Conservation (phyloP, 1,140 invertebrate genomes). For the Pectinophora gossypiella region DNA sequence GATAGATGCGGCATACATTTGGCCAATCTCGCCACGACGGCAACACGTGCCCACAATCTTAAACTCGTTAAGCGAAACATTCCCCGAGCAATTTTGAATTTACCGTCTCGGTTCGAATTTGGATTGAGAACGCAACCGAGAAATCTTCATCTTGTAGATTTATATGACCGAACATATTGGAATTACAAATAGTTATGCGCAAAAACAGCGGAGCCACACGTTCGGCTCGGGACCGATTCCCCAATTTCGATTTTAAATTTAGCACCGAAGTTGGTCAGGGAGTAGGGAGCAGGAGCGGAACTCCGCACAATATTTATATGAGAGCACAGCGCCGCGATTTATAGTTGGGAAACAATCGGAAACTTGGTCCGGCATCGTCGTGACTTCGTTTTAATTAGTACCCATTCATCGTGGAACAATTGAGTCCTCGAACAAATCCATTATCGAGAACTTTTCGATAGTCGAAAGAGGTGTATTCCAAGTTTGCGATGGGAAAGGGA, state of each 20-base stretch:
- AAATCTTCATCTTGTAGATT: constrained; percentile 24
- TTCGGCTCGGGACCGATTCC: constrained; percentile 25
- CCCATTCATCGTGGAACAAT: constrained; percentile 72
- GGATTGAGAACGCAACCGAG: constrained; percentile 14
- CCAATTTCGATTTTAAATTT: constrained; percentile 64
- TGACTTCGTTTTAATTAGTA: constrained; percentile 73
- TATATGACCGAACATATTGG: constrained; percentile 14
- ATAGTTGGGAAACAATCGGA: constrained; percentile 65
- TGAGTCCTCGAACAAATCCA: constrained; percentile 65
- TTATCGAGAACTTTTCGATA: constrained; percentile 70
- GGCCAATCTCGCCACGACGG: constrained; percentile 45
- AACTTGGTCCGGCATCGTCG: constrained; percentile 59
- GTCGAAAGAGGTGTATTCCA: constrained; percentile 63
- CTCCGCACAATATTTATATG: constrained; percentile 60
- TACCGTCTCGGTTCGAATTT: constrained; percentile 27
- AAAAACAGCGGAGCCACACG: constrained; percentile 28
- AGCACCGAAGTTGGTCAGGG: constrained; percentile 48
- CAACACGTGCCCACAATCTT: constrained; percentile 57
- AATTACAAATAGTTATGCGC: constrained; percentile 11
- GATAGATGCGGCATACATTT: constrained; percentile 41
- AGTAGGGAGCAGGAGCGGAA: constrained; percentile 10
- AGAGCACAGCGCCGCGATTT: constrained; percentile 54
- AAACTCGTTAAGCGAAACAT: constrained; percentile 52
- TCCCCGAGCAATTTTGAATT: constrained; percentile 47
- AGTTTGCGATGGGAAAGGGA: constrained; percentile 52